These are phyloP conservation scores for Chondrosia reniformis DNA, from an alignment of 37 sponge, comb jelly and placozoan genomes.

Conservation along the genomic window DNA sequence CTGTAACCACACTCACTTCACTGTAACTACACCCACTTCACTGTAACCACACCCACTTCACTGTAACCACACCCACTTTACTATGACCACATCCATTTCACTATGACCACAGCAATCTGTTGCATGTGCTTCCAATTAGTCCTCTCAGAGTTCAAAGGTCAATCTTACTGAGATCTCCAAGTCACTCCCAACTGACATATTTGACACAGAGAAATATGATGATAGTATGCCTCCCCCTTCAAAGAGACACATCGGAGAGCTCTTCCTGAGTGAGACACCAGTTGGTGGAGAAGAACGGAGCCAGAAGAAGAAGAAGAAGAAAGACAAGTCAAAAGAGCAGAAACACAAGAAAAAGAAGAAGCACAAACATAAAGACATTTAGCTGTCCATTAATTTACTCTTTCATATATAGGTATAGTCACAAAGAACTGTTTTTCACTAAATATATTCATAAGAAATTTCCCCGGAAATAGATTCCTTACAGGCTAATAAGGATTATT, in stretches of 20 bases:
- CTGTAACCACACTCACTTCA: too few species aligned
- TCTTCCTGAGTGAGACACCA: not conserved
- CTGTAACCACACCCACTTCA: too few species aligned
- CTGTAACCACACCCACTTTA: too few species aligned
- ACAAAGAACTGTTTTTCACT: not conserved
- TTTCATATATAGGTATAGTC: not conserved
- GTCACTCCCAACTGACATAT: constrained; percentile 10
- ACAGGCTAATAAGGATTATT: too few species aligned
- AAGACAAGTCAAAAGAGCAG: constrained; percentile 28
- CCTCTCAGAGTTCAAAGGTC: not conserved
- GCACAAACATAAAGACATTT: constrained; percentile 42
- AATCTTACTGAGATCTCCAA: constrained; percentile 10
- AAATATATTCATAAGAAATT: not conserved
- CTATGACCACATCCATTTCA: too few species aligned
- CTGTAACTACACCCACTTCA: too few species aligned
- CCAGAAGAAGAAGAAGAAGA: constrained; percentile 49
- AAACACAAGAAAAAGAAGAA: constrained; percentile 48
- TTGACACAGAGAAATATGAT: not conserved
- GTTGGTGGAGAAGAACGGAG: constrained; percentile 11
- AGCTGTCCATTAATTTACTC: not conserved
- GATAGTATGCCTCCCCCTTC: not conserved
- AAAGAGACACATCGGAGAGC: not conserved
- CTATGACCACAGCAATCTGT: too few species aligned
- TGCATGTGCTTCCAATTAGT: too few species aligned
- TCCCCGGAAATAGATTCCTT: too few species aligned